Base-by-base conservation (phyloP, 1,140 invertebrate genomes). In the Drepana arcuata region DNA sequence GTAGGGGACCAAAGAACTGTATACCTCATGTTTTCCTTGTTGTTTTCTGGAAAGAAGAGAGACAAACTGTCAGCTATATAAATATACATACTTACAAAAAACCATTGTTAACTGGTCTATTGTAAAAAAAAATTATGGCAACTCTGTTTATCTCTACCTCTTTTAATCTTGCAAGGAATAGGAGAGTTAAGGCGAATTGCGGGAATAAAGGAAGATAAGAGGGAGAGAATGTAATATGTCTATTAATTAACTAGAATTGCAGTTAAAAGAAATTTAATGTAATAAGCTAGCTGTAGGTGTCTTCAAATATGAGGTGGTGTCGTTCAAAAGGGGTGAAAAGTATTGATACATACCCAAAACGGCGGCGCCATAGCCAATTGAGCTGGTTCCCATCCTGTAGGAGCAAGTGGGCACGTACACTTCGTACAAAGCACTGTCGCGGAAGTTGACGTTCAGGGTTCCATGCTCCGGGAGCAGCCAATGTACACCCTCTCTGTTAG, bases 371-470 rank as follows among this genome's bases (percentile, higher is more conserved):
- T 91, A 96, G 10, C 95, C 95, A 70, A 95, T 94, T 42, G 92
- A 84, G 6, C 63, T 53, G 12, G 90, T 92, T 1, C 95, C 95
- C 95, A 98, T 98, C 63, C 96, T 87, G 75, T 98, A 98, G 2
- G 95, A 97, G 77, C 93, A 96, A 0, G 95, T 96, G 1, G 96
- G 96, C 36, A 96, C 92, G 72, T 92, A 88, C 24, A 98, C 88
- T 85, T 98, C 95, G 64, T 93, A 88, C 47, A 92, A 78, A 5
- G 84, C 31, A 37, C 70, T 31, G 7, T 47, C 54, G 0, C 30
- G 66, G 10, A 69, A 67, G 24, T 69, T 66, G 6, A 4, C 4
- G 4, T 4, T 10, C 2, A 10, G 24, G 2, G n/a, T 10, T 10
- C n/a, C n/a, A 6, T 7, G 4, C 24, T 7, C 24, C 4, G 4